A percentile compares a stretch with the other conserved stretches of the same genome.
Evolutionary conservation across 2,888 invertebrate genomes (phyloP).

Genomic region (Agonopterix alstromeriana): DNA sequence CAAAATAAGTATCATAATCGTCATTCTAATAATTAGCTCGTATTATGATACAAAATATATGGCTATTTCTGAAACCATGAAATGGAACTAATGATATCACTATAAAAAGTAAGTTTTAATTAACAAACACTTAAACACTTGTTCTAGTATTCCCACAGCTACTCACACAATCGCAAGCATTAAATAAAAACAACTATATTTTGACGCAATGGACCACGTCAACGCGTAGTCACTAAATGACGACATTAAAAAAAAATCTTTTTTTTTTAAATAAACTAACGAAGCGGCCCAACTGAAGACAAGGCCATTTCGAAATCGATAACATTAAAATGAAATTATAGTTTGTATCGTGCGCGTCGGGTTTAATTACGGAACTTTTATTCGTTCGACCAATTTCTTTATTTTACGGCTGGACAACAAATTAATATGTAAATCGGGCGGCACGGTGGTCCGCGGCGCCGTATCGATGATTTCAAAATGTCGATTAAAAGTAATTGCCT

Average conservation of each 20-base stretch:
- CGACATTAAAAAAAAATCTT: constrained; percentile 17
- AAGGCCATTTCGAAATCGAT: constrained; percentile 32
- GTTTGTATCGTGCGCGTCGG: constrained; percentile 49
- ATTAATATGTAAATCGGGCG: constrained; percentile 71
- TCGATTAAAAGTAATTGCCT: constrained; percentile 46
- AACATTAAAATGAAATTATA: constrained; percentile 60
- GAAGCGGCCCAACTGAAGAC: constrained; percentile 29
- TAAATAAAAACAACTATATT: background rate
- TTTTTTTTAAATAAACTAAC: constrained; percentile 26
- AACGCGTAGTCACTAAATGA: background rate
- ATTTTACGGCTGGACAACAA: constrained; percentile 70
- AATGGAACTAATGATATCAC: no score
- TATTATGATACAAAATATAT: no score
- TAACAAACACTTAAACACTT: no score
- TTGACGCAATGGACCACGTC: background rate
- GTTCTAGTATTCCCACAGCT: background rate
- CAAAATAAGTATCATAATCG: no score
- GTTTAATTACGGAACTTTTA: constrained; percentile 60
- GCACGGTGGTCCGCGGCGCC: constrained; percentile 60
- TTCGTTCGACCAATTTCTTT: constrained; percentile 64
- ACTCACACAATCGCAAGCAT: background rate
- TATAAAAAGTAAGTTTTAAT: no score
- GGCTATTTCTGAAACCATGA: no score
- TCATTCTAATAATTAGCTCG: no score
- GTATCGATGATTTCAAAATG: constrained; percentile 24